Conservation (phyloP, 37 sponge, comb jelly and placozoan genomes). For the Halichondria panicea region DNA sequence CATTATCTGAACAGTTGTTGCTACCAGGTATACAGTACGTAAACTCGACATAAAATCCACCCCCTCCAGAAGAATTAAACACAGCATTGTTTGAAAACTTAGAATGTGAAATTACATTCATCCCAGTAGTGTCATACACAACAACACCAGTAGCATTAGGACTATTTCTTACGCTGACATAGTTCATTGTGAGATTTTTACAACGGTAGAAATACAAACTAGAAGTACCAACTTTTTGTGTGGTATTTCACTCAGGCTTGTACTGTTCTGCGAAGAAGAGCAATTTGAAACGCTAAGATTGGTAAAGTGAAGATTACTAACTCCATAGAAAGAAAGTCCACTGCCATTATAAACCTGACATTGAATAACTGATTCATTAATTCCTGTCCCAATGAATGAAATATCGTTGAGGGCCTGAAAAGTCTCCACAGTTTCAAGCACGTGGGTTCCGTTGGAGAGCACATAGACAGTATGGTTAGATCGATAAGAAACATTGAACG, state of each 20-base stretch:
- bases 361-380: neutral
- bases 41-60: slow-evolving; percentile 60
- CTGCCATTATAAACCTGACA: neutral
- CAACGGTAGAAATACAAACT: slow-evolving; percentile 42
- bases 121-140: slow-evolving; percentile 33
- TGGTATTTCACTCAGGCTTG: neutral
- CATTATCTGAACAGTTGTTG: neutral
- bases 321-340: slow-evolving; percentile 36
- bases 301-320: slow-evolving; percentile 1
- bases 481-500: no score
- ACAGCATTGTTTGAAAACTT: slow-evolving; percentile 17
- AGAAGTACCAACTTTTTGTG: no score
- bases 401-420: neutral
- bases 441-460: neutral
- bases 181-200: slow-evolving; percentile 1
- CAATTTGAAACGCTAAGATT: slow-evolving; percentile 13
- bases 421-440: neutral
- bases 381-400: neutral
- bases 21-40: slow-evolving; percentile 45
- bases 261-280: slow-evolving; percentile 22
- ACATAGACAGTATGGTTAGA: no score
- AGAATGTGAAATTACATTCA: neutral
- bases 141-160: slow-evolving; percentile 31
- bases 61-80: slow-evolving; percentile 24
- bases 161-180: slow-evolving; percentile 17